These are phyloP conservation scores for Macrobrachium nipponense DNA, from an alignment of 1,140 invertebrate genomes.

Conservation along the genomic window DNA sequence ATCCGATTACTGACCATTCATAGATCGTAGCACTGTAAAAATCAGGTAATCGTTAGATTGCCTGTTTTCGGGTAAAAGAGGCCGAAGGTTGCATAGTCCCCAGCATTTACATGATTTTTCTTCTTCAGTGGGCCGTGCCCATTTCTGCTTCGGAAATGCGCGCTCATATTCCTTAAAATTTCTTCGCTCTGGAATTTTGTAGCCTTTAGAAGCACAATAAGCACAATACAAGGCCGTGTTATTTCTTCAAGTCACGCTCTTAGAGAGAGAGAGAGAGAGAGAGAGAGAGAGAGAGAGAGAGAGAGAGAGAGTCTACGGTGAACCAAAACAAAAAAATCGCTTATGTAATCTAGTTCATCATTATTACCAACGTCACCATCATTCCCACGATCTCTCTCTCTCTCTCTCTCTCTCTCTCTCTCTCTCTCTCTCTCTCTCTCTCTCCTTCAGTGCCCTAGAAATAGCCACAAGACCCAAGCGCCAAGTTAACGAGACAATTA, in stretches of 20 bases:
- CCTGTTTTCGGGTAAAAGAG: no score
- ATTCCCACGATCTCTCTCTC: background rate
- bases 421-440: constrained; percentile 12
- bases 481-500: no score
- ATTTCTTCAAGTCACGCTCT: background rate
- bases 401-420: constrained; percentile 11
- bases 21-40: no score
- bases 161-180: background rate
- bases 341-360: background rate
- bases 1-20: no score
- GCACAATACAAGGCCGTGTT: no score
- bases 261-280: no score
- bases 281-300: no score
- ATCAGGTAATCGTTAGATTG: no score
- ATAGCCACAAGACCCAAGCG: background rate
- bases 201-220: background rate
- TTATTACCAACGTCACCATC: background rate
- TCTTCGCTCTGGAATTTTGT: background rate
- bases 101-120: no score
- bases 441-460: background rate
- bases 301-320: background rate
- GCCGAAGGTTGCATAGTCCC: no score
- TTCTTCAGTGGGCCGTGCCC: no score
- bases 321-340: background rate
- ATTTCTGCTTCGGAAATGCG: background rate